Evolutionary conservation across 2,888 invertebrate species (phyloP).

Genomic region (Pachycephus smyrnensis): DNA sequence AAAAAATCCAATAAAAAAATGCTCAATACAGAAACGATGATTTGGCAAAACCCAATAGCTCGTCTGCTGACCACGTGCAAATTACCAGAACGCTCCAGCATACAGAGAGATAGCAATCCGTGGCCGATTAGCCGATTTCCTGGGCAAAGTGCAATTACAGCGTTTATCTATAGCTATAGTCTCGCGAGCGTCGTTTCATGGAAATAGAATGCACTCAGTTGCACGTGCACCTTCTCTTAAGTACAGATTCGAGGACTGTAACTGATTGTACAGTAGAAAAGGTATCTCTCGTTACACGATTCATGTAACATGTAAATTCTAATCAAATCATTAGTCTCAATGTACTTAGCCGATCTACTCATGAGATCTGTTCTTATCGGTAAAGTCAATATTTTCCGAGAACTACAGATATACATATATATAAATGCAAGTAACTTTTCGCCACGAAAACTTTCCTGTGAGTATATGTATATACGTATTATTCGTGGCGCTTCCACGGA

Average conservation of each 20-base stretch:
- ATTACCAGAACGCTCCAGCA: constrained; percentile 11
- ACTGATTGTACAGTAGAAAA: neutral
- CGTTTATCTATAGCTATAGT: neutral
- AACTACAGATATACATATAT: neutral
- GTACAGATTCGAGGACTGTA: neutral
- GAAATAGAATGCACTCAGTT: neutral
- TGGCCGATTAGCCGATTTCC: constrained; percentile 43
- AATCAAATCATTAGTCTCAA: neutral
- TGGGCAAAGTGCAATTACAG: constrained; percentile 14
- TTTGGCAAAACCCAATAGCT: neutral
- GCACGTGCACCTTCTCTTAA: neutral
- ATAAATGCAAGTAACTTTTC: neutral
- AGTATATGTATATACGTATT: neutral
- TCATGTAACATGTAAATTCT: neutral
- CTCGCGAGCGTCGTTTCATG: neutral
- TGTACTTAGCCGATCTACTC: neutral
- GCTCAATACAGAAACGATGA: neutral
- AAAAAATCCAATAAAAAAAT: neutral
- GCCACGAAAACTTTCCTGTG: neutral
- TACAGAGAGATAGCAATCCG: constrained; percentile 30
- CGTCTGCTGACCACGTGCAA: constrained; percentile 41
- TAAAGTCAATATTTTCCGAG: neutral
- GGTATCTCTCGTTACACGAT: neutral
- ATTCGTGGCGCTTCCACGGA: constrained; percentile 3
- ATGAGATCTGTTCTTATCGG: neutral